Percentiles rank a stretch among this genome's conserved stretches.
Evolutionary conservation across 2,888 invertebrate genomes (phyloP).

Genomic region (Macaria liturata): DNA sequence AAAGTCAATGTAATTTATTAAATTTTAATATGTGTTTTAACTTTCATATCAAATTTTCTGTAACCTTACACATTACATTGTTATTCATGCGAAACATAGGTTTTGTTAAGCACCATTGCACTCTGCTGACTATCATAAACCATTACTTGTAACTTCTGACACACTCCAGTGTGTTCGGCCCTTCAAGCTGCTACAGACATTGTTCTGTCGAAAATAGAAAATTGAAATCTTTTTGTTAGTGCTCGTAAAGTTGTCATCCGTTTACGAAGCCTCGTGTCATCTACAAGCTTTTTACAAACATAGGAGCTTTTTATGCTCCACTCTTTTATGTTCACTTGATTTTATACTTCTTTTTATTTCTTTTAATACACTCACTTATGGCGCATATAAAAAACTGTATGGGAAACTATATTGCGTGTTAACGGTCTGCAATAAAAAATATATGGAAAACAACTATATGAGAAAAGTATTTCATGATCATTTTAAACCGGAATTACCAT

Average conservation of each 20-base stretch:
- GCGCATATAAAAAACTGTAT: constrained; percentile 8
- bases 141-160: no score
- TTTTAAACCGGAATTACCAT: no score
- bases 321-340: constrained; percentile 28
- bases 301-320: constrained; percentile 22
- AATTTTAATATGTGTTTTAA: no score
- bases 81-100: no score
- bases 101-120: no score
- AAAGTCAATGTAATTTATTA: no score
- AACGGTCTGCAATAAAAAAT: not conserved
- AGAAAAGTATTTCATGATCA: no score
- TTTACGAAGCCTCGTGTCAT: constrained; percentile 27
- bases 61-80: no score
- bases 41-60: no score
- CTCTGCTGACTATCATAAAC: no score
- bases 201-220: constrained; percentile 43
- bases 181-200: constrained; percentile 30
- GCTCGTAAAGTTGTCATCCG: constrained; percentile 45
- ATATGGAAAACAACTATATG: not conserved
- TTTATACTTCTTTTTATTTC: constrained; percentile 25
- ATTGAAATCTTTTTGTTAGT: constrained; percentile 51
- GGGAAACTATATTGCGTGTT: constrained; percentile 6
- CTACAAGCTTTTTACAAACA: constrained; percentile 31
- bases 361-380: constrained; percentile 24
- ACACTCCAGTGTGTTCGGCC: not conserved